Conservation (phyloP, 2,797 vertebrate genomes). For the Gila robusta region DNA sequence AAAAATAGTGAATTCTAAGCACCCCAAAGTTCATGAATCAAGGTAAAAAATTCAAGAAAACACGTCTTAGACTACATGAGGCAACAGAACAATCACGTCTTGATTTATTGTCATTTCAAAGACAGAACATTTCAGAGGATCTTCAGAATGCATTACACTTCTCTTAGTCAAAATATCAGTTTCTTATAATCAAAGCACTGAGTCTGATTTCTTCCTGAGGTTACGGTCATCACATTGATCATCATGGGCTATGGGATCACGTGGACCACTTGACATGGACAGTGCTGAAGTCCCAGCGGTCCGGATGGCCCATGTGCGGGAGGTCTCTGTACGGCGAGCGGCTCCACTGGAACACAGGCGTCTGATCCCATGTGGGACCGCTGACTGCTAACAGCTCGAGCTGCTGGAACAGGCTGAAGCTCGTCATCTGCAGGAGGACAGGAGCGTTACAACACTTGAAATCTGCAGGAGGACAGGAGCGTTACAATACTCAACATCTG, state of each 20-base stretch:
- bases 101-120: not conserved
- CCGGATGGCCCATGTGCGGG: conserved; percentile 92
- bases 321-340: conserved; percentile 83
- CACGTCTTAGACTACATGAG: no score
- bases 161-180: not conserved
- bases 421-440: conserved; percentile 82
- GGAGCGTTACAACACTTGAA: not conserved
- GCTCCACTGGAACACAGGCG: conserved; percentile 94
- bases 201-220: not conserved
- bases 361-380: conserved; percentile 90
- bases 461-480: no score
- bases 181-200: not conserved
- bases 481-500: no score
- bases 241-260: not conserved
- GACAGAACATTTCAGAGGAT: not conserved
- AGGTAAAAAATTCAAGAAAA: not conserved
- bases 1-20: not conserved
- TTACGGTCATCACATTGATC: not conserved
- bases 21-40: no score
- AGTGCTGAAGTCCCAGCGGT: conserved; percentile 89
- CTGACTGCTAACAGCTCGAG: conserved; percentile 85
- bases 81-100: not conserved
- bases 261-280: conserved; percentile 83
- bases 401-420: conserved; percentile 77
- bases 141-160: not conserved